These are phyloP conservation scores for Saccopteryx leptura DNA, from an alignment of 2,113 vertebrate genomes.

Conservation along the genomic window DNA sequence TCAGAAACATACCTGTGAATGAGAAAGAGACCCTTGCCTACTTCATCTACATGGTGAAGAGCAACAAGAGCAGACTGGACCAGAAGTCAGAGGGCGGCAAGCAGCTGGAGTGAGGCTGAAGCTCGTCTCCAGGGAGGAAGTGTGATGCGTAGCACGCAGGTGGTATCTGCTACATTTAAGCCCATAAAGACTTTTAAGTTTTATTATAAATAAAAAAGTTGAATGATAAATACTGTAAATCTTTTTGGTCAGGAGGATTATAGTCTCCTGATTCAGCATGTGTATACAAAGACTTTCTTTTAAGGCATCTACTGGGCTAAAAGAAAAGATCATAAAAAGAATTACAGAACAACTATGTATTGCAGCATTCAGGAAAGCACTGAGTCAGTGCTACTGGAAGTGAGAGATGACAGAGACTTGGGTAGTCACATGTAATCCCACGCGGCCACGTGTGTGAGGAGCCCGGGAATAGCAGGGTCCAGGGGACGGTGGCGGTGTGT, in stretches of 20 bases:
- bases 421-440: constrained; percentile 59
- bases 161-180: constrained; percentile 81
- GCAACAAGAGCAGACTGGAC: constrained; percentile 97
- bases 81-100: constrained; percentile 96
- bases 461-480: constrained; percentile 64
- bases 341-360: constrained; percentile 71
- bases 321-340: constrained; percentile 81
- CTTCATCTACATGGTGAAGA: constrained; percentile 99
- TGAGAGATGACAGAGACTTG: constrained; percentile 72
- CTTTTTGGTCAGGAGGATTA: constrained; percentile 83
- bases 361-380: constrained; percentile 35
- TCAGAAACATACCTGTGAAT: constrained; percentile 98
- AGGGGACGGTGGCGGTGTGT: background rate
- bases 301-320: constrained; percentile 73
- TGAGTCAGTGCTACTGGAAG: constrained; percentile 76
- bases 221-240: constrained; percentile 86
- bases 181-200: constrained; percentile 84
- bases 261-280: constrained; percentile 84
- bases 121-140: constrained; percentile 34
- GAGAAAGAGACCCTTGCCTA: constrained; percentile 99
- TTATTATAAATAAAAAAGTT: constrained; percentile 87
- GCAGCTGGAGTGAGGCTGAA: constrained; percentile 92
- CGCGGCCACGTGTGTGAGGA: constrained; percentile 40
- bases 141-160: constrained; percentile 71
- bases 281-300: constrained; percentile 85